Conservation (phyloP, 1,140 invertebrate species). For the Drosophila oshimai region DNA sequence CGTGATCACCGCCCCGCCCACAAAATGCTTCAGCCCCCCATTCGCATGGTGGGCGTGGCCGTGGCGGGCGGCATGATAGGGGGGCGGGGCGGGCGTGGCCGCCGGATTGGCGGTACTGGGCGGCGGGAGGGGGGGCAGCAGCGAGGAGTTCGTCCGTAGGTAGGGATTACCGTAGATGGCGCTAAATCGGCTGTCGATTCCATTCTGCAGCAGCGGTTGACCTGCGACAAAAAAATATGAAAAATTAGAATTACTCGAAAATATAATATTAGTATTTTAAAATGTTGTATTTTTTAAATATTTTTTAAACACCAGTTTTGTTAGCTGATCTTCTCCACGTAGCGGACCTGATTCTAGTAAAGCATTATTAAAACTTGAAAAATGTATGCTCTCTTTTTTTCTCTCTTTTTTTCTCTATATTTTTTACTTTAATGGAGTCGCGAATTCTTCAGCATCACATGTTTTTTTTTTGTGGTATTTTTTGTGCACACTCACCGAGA, state of each 20-base stretch:
- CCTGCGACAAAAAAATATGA: conserved; percentile 67
- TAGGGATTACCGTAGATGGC: conserved; percentile 95
- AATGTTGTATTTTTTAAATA: too few species aligned
- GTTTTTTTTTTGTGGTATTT: too few species aligned
- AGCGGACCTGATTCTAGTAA: too few species aligned
- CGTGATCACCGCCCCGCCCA: conserved; percentile 15
- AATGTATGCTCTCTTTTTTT: too few species aligned
- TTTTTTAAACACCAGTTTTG: too few species aligned
- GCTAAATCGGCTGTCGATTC: conserved; percentile 92
- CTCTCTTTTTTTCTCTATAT: too few species aligned
- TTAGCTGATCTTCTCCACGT: too few species aligned
- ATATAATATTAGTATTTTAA: too few species aligned
- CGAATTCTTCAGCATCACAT: too few species aligned
- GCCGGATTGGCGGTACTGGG: conserved; percentile 88
- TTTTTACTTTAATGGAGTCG: too few species aligned
- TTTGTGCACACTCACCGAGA: conserved; percentile 74
- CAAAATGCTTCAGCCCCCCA: conserved; percentile 63
- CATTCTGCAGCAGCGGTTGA: conserved; percentile 83
- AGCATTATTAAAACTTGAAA: too few species aligned
- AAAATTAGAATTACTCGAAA: too few species aligned
- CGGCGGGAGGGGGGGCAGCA: conserved; percentile 83
- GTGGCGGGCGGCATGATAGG: conserved; percentile 84
- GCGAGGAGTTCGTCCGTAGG: conserved; percentile 85
- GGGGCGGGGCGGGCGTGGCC: conserved; percentile 90
- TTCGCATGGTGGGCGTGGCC: conserved; percentile 49